phyloP scores from a whole-genome alignment of 2,888 invertebrate genomes.

The Drosophila trichaetosa region DNA sequence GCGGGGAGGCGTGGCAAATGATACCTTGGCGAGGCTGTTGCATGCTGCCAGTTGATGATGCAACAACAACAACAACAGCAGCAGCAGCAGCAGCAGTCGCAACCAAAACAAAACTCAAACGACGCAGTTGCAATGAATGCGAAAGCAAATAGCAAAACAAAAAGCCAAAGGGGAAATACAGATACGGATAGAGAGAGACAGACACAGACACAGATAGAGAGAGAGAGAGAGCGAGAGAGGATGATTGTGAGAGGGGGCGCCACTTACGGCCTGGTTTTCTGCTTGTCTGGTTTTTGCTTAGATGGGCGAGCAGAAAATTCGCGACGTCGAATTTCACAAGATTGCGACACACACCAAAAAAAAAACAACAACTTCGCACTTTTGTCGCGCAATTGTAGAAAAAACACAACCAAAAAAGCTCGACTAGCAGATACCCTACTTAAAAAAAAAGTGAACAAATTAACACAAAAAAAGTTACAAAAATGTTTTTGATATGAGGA shows the following conservation, averaged over 20 bases:
- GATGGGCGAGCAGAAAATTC: slow-evolving; percentile 66
- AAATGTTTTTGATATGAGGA: not conserved
- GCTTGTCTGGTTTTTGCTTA: slow-evolving; percentile 50
- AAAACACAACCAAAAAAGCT: not conserved
- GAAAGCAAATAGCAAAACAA: slow-evolving; percentile 69
- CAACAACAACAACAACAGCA: slow-evolving; percentile 67
- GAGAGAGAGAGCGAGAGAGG: not conserved
- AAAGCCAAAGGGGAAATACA: slow-evolving; percentile 28
- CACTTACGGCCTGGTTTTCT: slow-evolving; percentile 45
- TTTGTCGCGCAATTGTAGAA: slow-evolving; percentile 65
- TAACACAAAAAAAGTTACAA: rapidly evolving
- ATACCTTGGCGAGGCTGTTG: slow-evolving; percentile 58
- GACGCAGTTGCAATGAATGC: slow-evolving; percentile 59
- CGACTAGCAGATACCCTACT: not conserved
- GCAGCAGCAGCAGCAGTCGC: slow-evolving; percentile 25
- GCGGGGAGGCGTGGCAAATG: slow-evolving; percentile 7
- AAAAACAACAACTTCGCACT: slow-evolving; percentile 51
- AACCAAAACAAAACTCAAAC: slow-evolving; percentile 43
- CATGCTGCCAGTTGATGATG: slow-evolving; percentile 66
- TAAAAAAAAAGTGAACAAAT: rapidly evolving
- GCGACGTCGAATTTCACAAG: slow-evolving; percentile 73
- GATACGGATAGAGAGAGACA: slow-evolving; percentile 5
- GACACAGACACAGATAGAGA: not conserved
- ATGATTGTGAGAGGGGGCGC: slow-evolving; percentile 23
- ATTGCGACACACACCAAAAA: slow-evolving; percentile 52